A percentile compares a stretch with the other conserved stretches of the same genome.
phyloP scores from a whole-genome alignment of 2,113 vertebrate species.

The Menidia beryllina region DNA sequence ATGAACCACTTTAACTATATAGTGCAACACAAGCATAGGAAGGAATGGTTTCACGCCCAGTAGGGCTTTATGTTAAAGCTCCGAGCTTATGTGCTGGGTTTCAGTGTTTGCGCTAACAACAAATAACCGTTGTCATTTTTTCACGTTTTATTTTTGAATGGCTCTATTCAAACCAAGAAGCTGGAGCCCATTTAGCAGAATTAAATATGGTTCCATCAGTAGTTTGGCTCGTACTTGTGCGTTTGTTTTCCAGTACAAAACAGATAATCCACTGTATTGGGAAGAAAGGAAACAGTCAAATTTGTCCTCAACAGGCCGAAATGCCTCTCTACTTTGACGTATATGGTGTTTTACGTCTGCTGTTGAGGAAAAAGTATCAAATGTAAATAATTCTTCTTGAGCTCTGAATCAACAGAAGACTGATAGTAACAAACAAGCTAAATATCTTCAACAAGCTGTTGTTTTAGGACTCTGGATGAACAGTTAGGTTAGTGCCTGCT shows the following conservation, averaged over 20 bases:
- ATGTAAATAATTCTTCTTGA: not conserved
- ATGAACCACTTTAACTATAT: conserved; percentile 9
- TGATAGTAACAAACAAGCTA: not conserved
- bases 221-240: not conserved
- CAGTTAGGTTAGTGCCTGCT: conserved; percentile 54
- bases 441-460: conserved; percentile 19
- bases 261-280: not conserved
- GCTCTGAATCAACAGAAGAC: conserved; percentile 1
- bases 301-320: conserved; percentile 2
- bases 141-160: conserved; percentile 11
- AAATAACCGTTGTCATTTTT: not conserved
- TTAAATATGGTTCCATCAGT: conserved; percentile 5
- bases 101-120: conserved; percentile 4
- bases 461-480: conserved; percentile 53
- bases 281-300: conserved; percentile 36
- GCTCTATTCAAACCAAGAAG: conserved; percentile 2
- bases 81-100: not conserved
- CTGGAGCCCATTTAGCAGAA: not conserved
- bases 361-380: conserved; percentile 13
- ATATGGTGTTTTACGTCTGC: not conserved
- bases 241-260: conserved; percentile 8
- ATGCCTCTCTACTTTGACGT: conserved; percentile 3
- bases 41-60: conserved; percentile 3
- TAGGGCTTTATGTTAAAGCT: not conserved
- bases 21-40: conserved; percentile 3